phyloP scores from a whole-genome alignment of 2,888 invertebrate species.

The Lepidochrysops patricia region DNA sequence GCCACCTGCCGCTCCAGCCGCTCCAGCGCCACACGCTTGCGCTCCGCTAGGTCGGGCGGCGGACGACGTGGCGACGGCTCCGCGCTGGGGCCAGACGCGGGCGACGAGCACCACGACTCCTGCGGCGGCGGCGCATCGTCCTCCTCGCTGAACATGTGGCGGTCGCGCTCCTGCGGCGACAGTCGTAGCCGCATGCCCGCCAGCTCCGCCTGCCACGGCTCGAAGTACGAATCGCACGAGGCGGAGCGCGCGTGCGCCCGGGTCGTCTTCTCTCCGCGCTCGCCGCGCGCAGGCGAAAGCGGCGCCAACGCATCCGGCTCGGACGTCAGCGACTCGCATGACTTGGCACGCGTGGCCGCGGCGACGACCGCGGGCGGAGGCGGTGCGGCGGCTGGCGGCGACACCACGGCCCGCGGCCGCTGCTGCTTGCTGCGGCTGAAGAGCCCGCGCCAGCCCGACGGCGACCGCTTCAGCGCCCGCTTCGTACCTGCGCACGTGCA shows the following conservation, averaged over 20 bases:
- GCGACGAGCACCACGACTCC: slow-evolving; percentile 44
- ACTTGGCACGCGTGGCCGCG: slow-evolving; percentile 42
- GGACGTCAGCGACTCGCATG: slow-evolving; percentile 80
- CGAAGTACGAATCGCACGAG: slow-evolving; percentile 96
- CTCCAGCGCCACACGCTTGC: slow-evolving; percentile 79
- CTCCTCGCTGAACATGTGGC: slow-evolving; percentile 92
- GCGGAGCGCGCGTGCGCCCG: slow-evolving; percentile 86
- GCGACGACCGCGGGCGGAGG: slow-evolving; percentile 26
- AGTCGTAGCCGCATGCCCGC: slow-evolving; percentile 90
- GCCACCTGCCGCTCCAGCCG: slow-evolving; percentile 77
- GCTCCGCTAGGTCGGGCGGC: slow-evolving; percentile 40
- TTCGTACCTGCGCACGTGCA: slow-evolving; percentile 52
- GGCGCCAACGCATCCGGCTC: slow-evolving; percentile 85
- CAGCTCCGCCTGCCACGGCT: slow-evolving; percentile 83
- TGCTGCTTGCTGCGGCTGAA: slow-evolving; percentile 78
- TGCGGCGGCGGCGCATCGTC: slow-evolving; percentile 58
- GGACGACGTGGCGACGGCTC: slow-evolving; percentile 45
- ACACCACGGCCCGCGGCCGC: slow-evolving; percentile 30
- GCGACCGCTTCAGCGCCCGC: slow-evolving; percentile 79
- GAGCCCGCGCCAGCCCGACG: slow-evolving; percentile 86
- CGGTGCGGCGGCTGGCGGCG: slow-evolving; percentile 27
- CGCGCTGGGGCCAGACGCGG: slow-evolving; percentile 44
- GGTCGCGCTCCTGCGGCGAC: slow-evolving; percentile 88
- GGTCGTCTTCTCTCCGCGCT: slow-evolving; percentile 82
- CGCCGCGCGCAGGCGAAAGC: slow-evolving; percentile 69